Evolutionary conservation across 2,888 invertebrate genomes (phyloP).

Genomic region (Cerastoderma edule): DNA sequence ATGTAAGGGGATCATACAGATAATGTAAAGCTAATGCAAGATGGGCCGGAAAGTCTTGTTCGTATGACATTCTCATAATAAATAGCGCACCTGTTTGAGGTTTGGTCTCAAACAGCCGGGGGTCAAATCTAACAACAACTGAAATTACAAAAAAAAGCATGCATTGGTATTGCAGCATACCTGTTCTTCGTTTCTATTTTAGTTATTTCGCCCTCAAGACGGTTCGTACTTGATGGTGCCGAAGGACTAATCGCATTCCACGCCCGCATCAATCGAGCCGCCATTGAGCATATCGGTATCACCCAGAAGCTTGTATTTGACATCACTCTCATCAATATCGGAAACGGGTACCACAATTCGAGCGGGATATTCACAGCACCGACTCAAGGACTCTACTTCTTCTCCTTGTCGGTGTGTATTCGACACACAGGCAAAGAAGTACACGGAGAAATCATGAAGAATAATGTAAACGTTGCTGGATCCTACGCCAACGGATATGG

Average conservation of each 20-base stretch:
- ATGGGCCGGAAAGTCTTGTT: too few species aligned
- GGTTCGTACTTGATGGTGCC: not conserved
- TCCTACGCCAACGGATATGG: not conserved
- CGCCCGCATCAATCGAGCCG: not conserved
- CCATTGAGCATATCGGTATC: not conserved
- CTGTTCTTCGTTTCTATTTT: too few species aligned
- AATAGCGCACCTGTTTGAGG: too few species aligned
- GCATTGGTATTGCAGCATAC: too few species aligned
- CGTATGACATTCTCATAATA: too few species aligned
- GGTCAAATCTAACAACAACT: too few species aligned
- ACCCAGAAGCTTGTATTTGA: slow-evolving; percentile 7
- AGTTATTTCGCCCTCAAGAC: too few species aligned
- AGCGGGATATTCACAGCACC: slow-evolving; percentile 4
- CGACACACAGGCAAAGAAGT: not conserved
- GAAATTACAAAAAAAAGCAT: too few species aligned
- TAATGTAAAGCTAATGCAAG: too few species aligned
- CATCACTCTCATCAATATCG: not conserved
- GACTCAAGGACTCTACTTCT: not conserved
- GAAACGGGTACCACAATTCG: not conserved
- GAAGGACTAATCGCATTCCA: slow-evolving; percentile 1
- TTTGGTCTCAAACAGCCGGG: too few species aligned
- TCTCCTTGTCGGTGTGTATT: not conserved
- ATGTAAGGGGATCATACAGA: too few species aligned
- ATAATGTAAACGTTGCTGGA: not conserved
- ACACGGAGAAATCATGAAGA: not conserved